These are phyloP conservation scores for Saccostrea cuccullata DNA, from an alignment of 1,140 invertebrate species.

Conservation along the genomic window DNA sequence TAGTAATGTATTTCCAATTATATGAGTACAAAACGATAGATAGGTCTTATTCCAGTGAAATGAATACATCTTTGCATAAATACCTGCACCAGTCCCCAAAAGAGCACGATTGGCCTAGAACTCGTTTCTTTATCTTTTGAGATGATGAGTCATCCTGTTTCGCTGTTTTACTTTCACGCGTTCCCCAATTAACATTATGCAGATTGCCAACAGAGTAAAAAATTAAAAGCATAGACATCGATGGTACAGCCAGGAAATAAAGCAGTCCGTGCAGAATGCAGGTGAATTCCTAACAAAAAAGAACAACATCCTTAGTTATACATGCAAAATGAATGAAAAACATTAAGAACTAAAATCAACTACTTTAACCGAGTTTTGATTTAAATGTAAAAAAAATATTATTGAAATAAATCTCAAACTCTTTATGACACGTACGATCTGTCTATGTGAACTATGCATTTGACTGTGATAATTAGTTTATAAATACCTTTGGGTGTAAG, in stretches of 20 bases:
- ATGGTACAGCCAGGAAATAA: slow-evolving; percentile 94
- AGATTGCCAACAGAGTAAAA: slow-evolving; percentile 95
- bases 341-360: no score
- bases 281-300: slow-evolving; percentile 83
- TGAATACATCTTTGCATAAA: no score
- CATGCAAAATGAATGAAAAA: no score
- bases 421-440: no score
- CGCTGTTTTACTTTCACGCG: slow-evolving; percentile 87
- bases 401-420: no score
- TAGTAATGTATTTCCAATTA: neutral
- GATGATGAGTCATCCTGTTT: neutral
- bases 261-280: slow-evolving; percentile 89
- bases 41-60: no score
- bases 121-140: neutral
- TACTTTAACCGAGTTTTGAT: no score
- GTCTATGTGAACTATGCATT: no score
- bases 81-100: slow-evolving; percentile 24
- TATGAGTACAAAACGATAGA: no score
- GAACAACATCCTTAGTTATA: no score
- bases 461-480: no score
- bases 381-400: no score
- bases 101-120: neutral
- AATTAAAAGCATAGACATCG: slow-evolving; percentile 94
- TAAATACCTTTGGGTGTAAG: slow-evolving; percentile 85
- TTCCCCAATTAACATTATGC: slow-evolving; percentile 94